Percentiles rank a stretch among this genome's conserved stretches.
Conservation (phyloP, 2,888 invertebrate genomes). For the Mystacides longicornis region DNA sequence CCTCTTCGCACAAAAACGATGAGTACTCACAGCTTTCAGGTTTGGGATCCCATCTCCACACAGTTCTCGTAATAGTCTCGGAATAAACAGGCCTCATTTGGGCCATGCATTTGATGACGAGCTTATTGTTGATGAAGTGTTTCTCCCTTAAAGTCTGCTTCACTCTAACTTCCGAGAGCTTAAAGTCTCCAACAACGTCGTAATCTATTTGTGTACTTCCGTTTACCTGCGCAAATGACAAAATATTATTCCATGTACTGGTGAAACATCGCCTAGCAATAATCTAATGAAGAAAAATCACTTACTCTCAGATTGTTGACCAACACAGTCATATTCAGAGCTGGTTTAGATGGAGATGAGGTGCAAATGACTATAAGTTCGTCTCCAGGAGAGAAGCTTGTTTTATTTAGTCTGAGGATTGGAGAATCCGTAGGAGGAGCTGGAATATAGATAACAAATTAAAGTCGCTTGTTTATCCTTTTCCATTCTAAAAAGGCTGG, state of each 20-base stretch:
- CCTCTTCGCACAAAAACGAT: too few relatives aligned
- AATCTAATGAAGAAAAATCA: too few relatives aligned
- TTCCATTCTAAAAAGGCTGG: too few relatives aligned
- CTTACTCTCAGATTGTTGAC: constrained; percentile 72
- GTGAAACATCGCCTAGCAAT: too few relatives aligned
- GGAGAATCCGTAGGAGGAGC: constrained; percentile 59
- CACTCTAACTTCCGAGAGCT: constrained; percentile 50
- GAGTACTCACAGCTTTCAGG: constrained; percentile 69
- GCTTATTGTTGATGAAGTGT: constrained; percentile 54
- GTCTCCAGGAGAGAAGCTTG: constrained; percentile 70
- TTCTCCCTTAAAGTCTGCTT: constrained; percentile 49
- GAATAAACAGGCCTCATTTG: constrained; percentile 62
- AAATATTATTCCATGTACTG: too few relatives aligned
- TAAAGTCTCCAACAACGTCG: constrained; percentile 6
- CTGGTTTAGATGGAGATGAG: constrained; percentile 68
- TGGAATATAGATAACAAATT: too few relatives aligned
- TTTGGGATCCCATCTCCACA: constrained; percentile 66
- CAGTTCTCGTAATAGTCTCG: constrained; percentile 61
- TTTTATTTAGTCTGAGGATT: constrained; percentile 61
- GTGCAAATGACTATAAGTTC: constrained; percentile 70
- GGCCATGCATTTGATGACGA: constrained; percentile 65
- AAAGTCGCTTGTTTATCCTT: too few relatives aligned
- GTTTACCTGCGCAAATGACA: constrained; percentile 12
- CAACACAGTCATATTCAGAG: constrained; percentile 64
- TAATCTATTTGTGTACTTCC: constrained; percentile 3